Percentiles rank a stretch among this genome's conserved stretches.
Conservation (phyloP, 1,140 invertebrate species). For the Maniola jurtina region DNA sequence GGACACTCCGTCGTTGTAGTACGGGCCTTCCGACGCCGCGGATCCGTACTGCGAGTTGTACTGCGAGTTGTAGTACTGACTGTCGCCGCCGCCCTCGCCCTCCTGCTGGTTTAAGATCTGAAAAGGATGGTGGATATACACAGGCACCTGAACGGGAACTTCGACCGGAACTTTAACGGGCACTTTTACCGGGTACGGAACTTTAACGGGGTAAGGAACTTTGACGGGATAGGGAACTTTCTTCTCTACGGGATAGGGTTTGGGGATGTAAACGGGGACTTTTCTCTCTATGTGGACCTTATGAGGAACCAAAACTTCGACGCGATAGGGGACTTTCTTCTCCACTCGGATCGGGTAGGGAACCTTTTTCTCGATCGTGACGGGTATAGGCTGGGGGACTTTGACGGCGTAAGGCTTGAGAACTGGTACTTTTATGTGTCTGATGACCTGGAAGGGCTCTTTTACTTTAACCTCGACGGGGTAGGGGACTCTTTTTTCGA, state of each 20-base stretch:
- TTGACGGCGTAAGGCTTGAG: conserved; percentile 75
- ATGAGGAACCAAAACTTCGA: conserved; percentile 73
- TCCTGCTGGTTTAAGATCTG: conserved; percentile 43
- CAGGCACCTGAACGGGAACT: conserved; percentile 64
- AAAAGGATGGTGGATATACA: conserved; percentile 56
- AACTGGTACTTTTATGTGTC: conserved; percentile 76
- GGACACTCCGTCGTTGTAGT: conserved; percentile 15
- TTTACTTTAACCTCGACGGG: conserved; percentile 78
- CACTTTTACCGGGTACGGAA: conserved; percentile 75
- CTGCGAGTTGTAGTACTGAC: conserved; percentile 1
- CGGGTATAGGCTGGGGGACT: conserved; percentile 74
- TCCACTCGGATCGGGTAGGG: conserved; percentile 79
- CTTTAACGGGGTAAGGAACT: conserved; percentile 80
- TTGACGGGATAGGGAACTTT: conserved; percentile 81
- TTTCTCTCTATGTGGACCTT: conserved; percentile 80
- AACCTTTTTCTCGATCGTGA: conserved; percentile 78
- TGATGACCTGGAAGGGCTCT: conserved; percentile 80
- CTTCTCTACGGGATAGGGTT: conserved; percentile 84
- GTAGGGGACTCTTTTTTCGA: conserved; percentile 79
- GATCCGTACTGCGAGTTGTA: neutral
- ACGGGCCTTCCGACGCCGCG: conserved; percentile 19
- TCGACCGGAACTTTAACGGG: conserved; percentile 76
- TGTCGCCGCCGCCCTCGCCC: conserved; percentile 23
- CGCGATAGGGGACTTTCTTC: conserved; percentile 69
- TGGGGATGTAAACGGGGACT: conserved; percentile 79